Evolutionary conservation across 2,113 vertebrate species (phyloP).

Genomic region (Romanogobio albipinnatus): DNA sequence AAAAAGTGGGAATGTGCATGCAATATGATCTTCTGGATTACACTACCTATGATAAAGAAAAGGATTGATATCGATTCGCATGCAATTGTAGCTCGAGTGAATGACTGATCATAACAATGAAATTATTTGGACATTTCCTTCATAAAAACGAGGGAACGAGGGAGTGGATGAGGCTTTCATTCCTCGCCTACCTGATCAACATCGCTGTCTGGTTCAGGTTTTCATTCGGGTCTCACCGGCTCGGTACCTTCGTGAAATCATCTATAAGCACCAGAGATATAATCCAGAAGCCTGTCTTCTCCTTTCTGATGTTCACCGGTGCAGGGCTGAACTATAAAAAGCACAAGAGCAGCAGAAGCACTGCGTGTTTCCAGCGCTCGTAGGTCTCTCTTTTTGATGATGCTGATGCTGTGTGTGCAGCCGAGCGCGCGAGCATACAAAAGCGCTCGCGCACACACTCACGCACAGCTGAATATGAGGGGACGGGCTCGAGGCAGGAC

Average conservation of each 20-base stretch:
- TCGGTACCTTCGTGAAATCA: constrained; percentile 27
- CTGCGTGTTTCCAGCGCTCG: constrained; percentile 25
- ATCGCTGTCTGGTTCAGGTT: constrained; percentile 30
- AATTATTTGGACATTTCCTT: background rate
- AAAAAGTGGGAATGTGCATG: constrained; percentile 6
- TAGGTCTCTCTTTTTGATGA: constrained; percentile 22
- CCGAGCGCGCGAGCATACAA: constrained; percentile 30
- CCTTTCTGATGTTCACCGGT: constrained; percentile 12
- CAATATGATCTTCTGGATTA: background rate
- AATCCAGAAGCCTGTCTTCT: constrained; percentile 17
- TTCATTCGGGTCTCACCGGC: constrained; percentile 33
- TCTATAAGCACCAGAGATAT: constrained; percentile 5
- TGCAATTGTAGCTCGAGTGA: background rate
- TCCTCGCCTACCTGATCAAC: constrained; percentile 48
- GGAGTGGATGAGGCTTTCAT: background rate
- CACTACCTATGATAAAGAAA: background rate
- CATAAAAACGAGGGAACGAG: background rate
- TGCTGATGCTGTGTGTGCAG: constrained; percentile 49
- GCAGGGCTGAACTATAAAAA: constrained; percentile 37
- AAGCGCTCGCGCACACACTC: constrained; percentile 6
- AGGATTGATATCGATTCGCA: background rate
- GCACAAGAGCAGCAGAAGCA: constrained; percentile 5
- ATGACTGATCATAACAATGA: constrained; percentile 9
- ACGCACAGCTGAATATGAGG: background rate
- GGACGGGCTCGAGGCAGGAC: constrained; percentile 29